Evolutionary conservation across 1,140 invertebrate species (phyloP).

Genomic region (Berghia stephanieae): DNA sequence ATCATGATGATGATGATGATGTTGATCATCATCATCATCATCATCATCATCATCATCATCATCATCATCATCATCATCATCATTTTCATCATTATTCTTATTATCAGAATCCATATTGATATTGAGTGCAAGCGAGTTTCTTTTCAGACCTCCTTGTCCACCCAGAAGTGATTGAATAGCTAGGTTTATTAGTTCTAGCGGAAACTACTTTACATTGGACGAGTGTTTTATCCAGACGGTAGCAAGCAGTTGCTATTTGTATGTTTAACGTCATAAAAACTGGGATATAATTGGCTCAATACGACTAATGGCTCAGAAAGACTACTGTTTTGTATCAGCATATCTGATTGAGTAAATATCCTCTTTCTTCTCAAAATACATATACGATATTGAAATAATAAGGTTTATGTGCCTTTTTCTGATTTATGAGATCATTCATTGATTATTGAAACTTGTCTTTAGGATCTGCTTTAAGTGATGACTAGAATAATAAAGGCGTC

Average conservation of each 20-base stretch:
- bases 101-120: neutral
- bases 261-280: neutral
- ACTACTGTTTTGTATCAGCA: slow-evolving; percentile 34
- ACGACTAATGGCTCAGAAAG: slow-evolving; percentile 43
- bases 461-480: no score
- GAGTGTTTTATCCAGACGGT: no score
- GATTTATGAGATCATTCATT: no score
- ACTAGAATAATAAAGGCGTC: neutral
- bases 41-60: neutral
- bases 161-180: slow-evolving; percentile 49
- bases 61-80: neutral
- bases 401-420: no score
- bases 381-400: no score
- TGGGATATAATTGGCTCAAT: neutral
- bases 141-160: no score
- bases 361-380: no score
- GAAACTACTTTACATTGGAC: no score
- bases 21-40: neutral
- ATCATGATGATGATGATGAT: neutral
- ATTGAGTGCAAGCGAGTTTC: neutral
- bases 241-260: no score
- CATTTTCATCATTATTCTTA: slow-evolving; percentile 6
- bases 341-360: neutral
- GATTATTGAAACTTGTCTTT: no score
- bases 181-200: no score